Conservation (phyloP, 2,888 invertebrate genomes). For the Eupelmus urozonus region DNA sequence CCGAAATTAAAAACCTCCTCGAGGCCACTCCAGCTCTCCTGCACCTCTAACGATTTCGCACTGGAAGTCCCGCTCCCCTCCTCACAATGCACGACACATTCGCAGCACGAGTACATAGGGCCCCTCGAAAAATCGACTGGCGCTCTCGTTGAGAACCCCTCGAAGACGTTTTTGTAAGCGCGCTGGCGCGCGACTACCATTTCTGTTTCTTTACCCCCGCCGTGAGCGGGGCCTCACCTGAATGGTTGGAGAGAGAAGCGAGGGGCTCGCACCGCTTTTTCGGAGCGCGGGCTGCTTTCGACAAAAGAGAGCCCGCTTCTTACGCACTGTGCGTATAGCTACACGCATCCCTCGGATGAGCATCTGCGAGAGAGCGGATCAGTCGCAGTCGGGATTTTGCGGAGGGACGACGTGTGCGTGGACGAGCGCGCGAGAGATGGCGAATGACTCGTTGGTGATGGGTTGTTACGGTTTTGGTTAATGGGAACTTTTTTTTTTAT, state of each 20-base stretch:
- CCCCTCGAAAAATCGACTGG: constrained; percentile 53
- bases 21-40: neutral
- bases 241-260: constrained; percentile 60
- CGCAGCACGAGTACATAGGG: constrained; percentile 35
- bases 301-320: neutral
- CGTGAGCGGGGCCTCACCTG: constrained; percentile 64
- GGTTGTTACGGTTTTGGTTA: constrained; percentile 31
- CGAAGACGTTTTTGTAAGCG: constrained; percentile 70
- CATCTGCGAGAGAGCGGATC: constrained; percentile 62
- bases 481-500: neutral
- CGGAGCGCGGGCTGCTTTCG: constrained; percentile 48
- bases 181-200: constrained; percentile 1
- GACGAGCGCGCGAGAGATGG: constrained; percentile 24
- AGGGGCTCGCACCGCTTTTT: constrained; percentile 33
- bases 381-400: constrained; percentile 72
- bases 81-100: neutral
- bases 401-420: constrained; percentile 41
- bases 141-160: constrained; percentile 68
- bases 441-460: constrained; percentile 26
- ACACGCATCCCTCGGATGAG: constrained; percentile 61
- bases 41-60: constrained; percentile 24
- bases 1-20: constrained; percentile 38
- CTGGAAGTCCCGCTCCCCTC: neutral
- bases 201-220: constrained; percentile 38
- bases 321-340: constrained; percentile 25